Conservation (phyloP, 2,113 vertebrate species). For the Clinocottus analis region DNA sequence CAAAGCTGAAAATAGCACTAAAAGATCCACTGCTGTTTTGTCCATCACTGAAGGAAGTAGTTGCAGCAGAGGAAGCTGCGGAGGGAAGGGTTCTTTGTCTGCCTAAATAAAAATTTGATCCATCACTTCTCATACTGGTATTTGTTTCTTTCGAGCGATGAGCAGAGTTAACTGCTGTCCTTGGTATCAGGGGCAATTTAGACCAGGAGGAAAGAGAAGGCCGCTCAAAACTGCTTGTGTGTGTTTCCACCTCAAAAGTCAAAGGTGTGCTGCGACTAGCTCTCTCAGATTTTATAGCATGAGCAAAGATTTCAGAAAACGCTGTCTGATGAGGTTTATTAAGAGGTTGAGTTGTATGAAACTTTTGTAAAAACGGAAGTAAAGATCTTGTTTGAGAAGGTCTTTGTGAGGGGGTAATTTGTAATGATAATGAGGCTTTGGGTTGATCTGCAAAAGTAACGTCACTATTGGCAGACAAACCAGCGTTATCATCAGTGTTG, state of each 20-base stretch:
- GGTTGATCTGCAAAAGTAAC: slow-evolving; percentile 6
- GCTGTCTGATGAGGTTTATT: slow-evolving; percentile 30
- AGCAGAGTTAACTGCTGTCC: slow-evolving; percentile 8
- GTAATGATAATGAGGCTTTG: neutral
- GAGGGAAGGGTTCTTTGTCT: slow-evolving; percentile 32
- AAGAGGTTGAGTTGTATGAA: slow-evolving; percentile 4
- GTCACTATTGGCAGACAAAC: neutral
- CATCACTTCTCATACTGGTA: slow-evolving; percentile 22
- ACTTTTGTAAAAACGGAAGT: neutral
- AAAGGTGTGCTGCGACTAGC: neutral
- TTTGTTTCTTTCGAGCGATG: slow-evolving; percentile 30
- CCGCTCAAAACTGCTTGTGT: neutral
- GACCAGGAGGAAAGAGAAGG: slow-evolving; percentile 23
- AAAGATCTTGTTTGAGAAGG: slow-evolving; percentile 34
- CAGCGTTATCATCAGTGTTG: neutral
- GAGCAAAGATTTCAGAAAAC: slow-evolving; percentile 34
- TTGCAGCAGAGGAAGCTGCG: slow-evolving; percentile 38
- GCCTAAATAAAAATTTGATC: slow-evolving; percentile 56
- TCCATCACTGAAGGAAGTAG: slow-evolving; percentile 40
- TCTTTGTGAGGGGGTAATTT: slow-evolving; percentile 25
- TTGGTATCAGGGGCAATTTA: slow-evolving; percentile 32
- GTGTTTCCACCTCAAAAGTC: slow-evolving; percentile 1
- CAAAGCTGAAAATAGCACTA: slow-evolving; percentile 71
- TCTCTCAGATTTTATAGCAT: slow-evolving; percentile 25
- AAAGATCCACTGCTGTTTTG: slow-evolving; percentile 50